Base-by-base conservation (phyloP, 2,113 vertebrate genomes). In the Damaliscus lunatus region DNA sequence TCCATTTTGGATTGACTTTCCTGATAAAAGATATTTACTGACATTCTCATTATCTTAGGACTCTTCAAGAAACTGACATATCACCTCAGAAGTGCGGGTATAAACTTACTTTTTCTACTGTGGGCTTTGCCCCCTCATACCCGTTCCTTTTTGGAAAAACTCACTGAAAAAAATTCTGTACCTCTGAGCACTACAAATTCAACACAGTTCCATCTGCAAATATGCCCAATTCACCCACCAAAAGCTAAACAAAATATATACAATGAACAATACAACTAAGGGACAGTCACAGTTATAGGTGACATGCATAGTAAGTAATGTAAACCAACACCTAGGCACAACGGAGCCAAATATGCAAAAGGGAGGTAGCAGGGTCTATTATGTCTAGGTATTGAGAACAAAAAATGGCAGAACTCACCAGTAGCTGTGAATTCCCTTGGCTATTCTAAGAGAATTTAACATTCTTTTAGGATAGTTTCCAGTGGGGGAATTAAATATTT, bases 1-100 rank as follows among this genome's bases (percentile, higher is more conserved):
- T 99, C 98, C 98, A 98, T 98, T 98, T 98, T 99, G 99, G 99
- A 99, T 99, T 99, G 99, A 99, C 99, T 99, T 99, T 98, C 98
- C 98, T 96, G 94, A 98, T 98, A 99, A 98, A 98, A 98, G 98
- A 98, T 98, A 98, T 98, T 98, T 98, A 98, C 98, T 98, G 98
- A 98, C 60, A 84, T 98, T 98, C 86, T 98, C 96, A 98, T 98
- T 98, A 98, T 98, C 95, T 99, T 99, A 99, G 98, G 98, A 99
- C 97, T 98, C 99, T 98, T 99, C 98, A 98, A 98, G 98, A 99
- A 99, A 98, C 98, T 98, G 98, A 99, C 92, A 94, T 97, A 98
- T 93, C 97, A 98, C 98, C 98, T 99, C 98, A 98, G 98, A 98
- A 99, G 98, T 98, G 98, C 97, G 98, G 99, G 98, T 98, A 99